These are phyloP conservation scores for Pelochelys cantorii DNA, from an alignment of 2,797 vertebrate species.

Conservation along the genomic window DNA sequence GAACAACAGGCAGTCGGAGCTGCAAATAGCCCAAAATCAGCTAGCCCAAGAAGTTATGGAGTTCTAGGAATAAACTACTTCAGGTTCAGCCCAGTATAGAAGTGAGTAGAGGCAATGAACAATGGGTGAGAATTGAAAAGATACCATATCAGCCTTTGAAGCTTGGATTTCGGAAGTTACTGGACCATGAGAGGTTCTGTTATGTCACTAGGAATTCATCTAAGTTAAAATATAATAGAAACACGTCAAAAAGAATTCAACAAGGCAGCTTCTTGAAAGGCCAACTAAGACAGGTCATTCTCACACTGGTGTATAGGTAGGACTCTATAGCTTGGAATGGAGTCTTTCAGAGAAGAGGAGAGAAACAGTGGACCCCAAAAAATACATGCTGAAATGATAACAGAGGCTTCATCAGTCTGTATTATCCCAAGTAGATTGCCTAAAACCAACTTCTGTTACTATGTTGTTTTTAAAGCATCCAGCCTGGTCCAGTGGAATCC, in stretches of 20 bases:
- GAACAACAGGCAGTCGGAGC: background rate
- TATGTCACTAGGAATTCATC: background rate
- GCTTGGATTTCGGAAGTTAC: background rate
- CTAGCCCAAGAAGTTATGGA: background rate
- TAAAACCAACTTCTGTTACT: background rate
- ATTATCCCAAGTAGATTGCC: background rate
- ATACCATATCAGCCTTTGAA: background rate
- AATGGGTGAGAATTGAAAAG: background rate
- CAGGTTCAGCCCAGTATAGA: background rate
- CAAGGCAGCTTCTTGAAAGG: background rate
- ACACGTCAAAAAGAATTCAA: background rate
- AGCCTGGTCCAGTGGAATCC: background rate
- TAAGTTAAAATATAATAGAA: background rate
- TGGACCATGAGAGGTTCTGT: background rate
- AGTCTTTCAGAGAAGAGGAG: background rate
- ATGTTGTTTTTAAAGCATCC: background rate
- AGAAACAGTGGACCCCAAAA: background rate
- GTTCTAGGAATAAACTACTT: conserved; percentile 7
- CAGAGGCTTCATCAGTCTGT: accelerated
- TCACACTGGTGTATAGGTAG: background rate
- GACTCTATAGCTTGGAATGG: accelerated
- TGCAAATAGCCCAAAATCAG: background rate
- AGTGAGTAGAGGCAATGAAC: background rate
- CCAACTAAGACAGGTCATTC: conserved; percentile 1
- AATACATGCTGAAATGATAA: background rate